phyloP scores from a whole-genome alignment of 2,797 vertebrate species.

The Onychomys torridus region DNA sequence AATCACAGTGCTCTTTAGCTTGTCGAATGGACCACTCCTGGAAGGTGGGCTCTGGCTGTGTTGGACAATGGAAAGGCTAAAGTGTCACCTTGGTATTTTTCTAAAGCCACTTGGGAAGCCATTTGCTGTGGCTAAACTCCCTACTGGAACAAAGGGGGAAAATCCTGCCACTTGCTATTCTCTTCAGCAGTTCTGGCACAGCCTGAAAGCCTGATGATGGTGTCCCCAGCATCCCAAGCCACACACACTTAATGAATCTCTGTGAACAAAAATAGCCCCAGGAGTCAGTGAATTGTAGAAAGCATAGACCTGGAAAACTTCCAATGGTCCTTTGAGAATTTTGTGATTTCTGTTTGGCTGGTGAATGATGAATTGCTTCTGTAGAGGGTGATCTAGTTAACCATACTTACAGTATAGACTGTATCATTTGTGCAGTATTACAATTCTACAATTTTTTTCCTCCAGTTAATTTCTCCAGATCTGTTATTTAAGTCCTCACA shows the following conservation, averaged over 20 bases:
- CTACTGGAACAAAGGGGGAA: background rate
- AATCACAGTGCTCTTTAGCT: conserved; percentile 35
- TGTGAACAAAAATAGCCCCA: background rate
- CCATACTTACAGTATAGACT: background rate
- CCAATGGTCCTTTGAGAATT: conserved; percentile 16
- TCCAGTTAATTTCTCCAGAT: background rate
- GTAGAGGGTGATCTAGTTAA: background rate
- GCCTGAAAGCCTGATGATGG: background rate
- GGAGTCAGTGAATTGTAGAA: background rate
- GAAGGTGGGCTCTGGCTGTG: background rate
- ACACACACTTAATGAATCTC: background rate
- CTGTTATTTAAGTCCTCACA: background rate
- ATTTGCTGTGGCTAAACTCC: conserved; percentile 18
- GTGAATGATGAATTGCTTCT: conserved; percentile 11
- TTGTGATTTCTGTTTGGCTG: background rate
- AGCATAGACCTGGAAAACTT: background rate
- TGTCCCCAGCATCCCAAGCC: background rate
- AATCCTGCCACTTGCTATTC: background rate
- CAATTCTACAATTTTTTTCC: background rate
- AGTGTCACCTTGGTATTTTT: conserved; percentile 31
- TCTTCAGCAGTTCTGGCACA: background rate
- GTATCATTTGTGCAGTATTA: background rate
- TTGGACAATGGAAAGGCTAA: conserved; percentile 34
- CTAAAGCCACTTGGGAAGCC: conserved; percentile 9
- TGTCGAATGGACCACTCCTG: background rate